Evolutionary conservation across 30 jellyfish, hydroid and myxozoan genomes (phyloP).

Genomic region (Cassiopea andromeda): DNA sequence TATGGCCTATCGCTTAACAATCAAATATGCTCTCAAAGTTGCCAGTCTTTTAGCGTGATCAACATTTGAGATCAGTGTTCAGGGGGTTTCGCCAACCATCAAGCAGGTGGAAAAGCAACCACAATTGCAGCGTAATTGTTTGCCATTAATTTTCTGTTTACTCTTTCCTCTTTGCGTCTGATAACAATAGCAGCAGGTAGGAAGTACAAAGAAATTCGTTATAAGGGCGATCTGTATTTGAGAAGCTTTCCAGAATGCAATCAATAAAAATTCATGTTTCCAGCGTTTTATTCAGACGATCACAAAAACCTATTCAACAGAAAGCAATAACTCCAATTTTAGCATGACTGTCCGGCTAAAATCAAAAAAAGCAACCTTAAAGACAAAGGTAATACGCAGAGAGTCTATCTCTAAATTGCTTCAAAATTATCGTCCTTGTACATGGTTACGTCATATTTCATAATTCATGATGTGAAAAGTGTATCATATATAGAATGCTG

Average conservation of each 20-base stretch:
- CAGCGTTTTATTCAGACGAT: not conserved
- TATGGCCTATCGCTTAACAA: constrained; percentile 46
- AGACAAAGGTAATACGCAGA: not conserved
- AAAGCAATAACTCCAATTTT: not conserved
- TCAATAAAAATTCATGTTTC: not conserved
- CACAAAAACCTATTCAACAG: not conserved
- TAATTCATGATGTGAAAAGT: too few species aligned
- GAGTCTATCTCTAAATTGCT: not conserved
- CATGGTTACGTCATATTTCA: too few species aligned
- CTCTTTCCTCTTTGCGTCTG: constrained; percentile 60
- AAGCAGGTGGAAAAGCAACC: constrained; percentile 60
- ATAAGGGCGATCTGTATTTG: constrained; percentile 9
- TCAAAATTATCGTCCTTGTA: too few species aligned
- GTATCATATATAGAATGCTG: too few species aligned
- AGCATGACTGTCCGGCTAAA: not conserved
- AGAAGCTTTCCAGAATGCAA: not conserved
- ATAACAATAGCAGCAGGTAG: constrained; percentile 57
- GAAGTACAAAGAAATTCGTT: constrained; percentile 10
- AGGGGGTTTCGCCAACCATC: constrained; percentile 44
- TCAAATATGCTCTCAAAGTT: constrained; percentile 59
- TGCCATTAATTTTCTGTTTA: constrained; percentile 61
- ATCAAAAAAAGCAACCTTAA: not conserved
- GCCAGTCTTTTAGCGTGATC: constrained; percentile 76
- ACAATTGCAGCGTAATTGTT: constrained; percentile 63
- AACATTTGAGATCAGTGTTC: constrained; percentile 43